These are phyloP conservation scores for Ormyrus labotus DNA, from an alignment of 2,888 invertebrate species.

Conservation along the genomic window DNA sequence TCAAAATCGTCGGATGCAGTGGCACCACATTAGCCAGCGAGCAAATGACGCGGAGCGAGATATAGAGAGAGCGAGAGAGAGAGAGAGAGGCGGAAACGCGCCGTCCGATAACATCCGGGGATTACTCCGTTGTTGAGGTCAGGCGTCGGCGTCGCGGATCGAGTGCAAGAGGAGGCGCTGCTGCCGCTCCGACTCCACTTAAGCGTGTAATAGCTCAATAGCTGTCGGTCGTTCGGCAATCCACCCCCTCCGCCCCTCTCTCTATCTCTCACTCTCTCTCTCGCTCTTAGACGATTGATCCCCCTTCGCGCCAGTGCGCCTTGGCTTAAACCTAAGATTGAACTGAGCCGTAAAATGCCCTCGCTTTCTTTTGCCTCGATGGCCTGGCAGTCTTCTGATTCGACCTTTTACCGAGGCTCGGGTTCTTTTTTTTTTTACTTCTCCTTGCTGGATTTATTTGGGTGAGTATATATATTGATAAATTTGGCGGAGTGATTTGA, in stretches of 20 bases:
- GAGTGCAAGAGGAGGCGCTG: background rate
- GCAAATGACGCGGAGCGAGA: background rate
- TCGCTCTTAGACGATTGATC: background rate
- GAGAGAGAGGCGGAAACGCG: slow-evolving; percentile 3
- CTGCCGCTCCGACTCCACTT: slow-evolving; percentile 62
- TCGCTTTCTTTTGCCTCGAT: background rate
- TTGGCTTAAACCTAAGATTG: slow-evolving; percentile 16
- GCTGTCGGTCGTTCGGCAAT: slow-evolving; percentile 61
- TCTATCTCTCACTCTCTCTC: slow-evolving; percentile 43
- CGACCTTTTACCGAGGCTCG: too few species aligned
- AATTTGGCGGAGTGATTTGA: too few species aligned
- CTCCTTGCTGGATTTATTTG: too few species aligned
- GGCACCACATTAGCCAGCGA: background rate
- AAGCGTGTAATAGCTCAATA: slow-evolving; percentile 74
- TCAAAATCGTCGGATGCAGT: background rate
- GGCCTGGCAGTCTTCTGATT: too few species aligned
- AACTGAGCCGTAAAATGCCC: slow-evolving; percentile 13
- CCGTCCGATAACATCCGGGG: slow-evolving; percentile 55
- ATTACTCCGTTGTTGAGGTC: slow-evolving; percentile 56
- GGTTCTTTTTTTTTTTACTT: too few species aligned
- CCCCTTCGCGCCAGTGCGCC: background rate
- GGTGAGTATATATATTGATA: too few species aligned
- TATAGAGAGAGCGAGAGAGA: background rate
- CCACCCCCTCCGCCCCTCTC: background rate
- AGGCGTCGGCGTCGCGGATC: background rate